Base-by-base conservation (phyloP, 2,113 vertebrate genomes). In the Erinaceus europaeus region DNA sequence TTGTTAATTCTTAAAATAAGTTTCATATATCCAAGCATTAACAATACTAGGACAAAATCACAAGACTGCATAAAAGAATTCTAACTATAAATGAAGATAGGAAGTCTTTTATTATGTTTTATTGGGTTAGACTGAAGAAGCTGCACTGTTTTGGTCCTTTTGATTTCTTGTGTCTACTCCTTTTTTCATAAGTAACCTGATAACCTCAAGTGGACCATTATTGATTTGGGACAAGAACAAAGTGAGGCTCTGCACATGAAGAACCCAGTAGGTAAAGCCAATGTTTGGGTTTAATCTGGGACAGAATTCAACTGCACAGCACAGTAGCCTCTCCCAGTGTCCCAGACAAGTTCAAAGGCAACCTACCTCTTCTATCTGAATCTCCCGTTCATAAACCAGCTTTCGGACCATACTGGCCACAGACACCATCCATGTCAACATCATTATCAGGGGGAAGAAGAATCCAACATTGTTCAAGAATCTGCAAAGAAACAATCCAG, bases 401-500 rank as follows among this genome's bases (percentile, higher is more conserved):
- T 95, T 97, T 32, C 97, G 95, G 74, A 97, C 97, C 96, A 97
- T 96, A 44, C 84, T 93, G 91, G 96, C 97, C 92, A 97, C 93
- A 29, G 95, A 97, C 84, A 97, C 89, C 77, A 97, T 92, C 97
- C 97, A 98, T 0, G 94, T 95, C 77, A 97, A 44, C 97, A 97
- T 97, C 97, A 97, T 96, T 84, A 97, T 96, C 82, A 97, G 92
- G 5, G 96, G 97, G 5, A 97, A 97, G 67, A 97, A 97, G 91
- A 97, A 96, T 0, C 96, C 96, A 27, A 95, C 94, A 0, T 97
- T 97, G 94, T 95, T 98, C 91, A 98, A 89, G 88, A 98, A 97
- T 20, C 97, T 98, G 76, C 50, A 69, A 91, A 61, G 62, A 8
- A 38, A 91, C 34, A 23, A 81, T 6, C 3, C 0, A 6, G 6